Evolutionary conservation across 2,113 vertebrate genomes (phyloP), one percentile per base, ranked within the genome.

Genomic region (Excalfactoria chinensis): DNA sequence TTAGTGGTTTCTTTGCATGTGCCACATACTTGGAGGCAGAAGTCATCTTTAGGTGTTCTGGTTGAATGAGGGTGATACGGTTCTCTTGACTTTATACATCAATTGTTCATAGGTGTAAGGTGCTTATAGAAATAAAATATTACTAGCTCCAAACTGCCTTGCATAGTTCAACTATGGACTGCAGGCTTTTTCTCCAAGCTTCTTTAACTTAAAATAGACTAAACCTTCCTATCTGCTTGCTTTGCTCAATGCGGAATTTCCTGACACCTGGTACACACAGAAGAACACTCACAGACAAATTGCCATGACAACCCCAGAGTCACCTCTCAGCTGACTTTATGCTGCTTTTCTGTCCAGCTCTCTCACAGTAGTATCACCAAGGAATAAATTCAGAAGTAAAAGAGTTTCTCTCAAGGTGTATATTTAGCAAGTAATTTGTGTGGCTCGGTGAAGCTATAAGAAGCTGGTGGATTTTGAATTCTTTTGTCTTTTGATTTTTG

Each of bases 261-360:
- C 78, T 68, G 75, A 84, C 49, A 72, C 78, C 83, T 70, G 84
- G 68, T 74, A 51, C 71, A 67, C 20, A 10, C 51, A 35, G 55
- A 84, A 32, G 46, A 92, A 64, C 2, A n/a, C 48, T 91, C 84
- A 76, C 59, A 72, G 86, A 44, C 37, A 70, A 71, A 95, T 96
- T 94, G 82, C 87, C 91, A 95, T 96, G 95, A 92, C 91, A 97
- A 95, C 93, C n/a, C 34, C 70, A 44, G 87, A 95, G 76, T 93
- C 70, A 41, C 79, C 78, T 90, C 89, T 84, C 18, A 6, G 17
- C 76, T 90, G 83, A 91, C 70, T 95, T 91, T 70, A 43, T 95
- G 76, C 59, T 94, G 70, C 78, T 96, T 93, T 92, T 90, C 88
- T 76, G 37, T 74, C 67, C 76, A 73, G 59, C 44, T 87, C 49